Conservation (phyloP, 2,113 vertebrate genomes). For the Boleophthalmus pectinirostris region DNA sequence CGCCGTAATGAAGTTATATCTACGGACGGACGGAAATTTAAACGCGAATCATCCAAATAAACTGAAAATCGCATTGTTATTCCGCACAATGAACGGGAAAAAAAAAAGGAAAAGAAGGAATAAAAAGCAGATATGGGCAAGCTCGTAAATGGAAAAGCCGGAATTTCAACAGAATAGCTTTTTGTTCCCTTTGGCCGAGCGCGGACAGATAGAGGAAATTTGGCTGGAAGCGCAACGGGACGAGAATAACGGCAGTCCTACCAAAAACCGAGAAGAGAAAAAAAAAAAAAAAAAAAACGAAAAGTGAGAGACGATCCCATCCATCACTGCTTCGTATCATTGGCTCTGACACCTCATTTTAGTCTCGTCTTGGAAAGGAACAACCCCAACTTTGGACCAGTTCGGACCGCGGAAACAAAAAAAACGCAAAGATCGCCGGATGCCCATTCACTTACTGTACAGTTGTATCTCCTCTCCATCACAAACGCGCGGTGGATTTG, state of each 20-base stretch:
- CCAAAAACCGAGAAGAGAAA: slow-evolving; percentile 10
- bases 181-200: slow-evolving; percentile 58
- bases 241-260: slow-evolving; percentile 61
- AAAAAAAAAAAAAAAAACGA: slow-evolving; percentile 35
- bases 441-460: slow-evolving; percentile 62
- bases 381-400: slow-evolving; percentile 32
- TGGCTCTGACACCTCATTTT: slow-evolving; percentile 71
- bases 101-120: too few species aligned
- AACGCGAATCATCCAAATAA: slow-evolving; percentile 3
- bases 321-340: slow-evolving; percentile 71
- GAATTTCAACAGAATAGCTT: slow-evolving; percentile 54
- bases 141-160: slow-evolving; percentile 52
- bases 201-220: slow-evolving; percentile 54
- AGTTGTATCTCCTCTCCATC: slow-evolving; percentile 62
- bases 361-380: slow-evolving; percentile 51
- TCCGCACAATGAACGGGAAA: slow-evolving; percentile 32
- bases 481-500: slow-evolving; percentile 66
- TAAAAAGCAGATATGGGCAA: slow-evolving; percentile 9
- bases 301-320: slow-evolving; percentile 63
- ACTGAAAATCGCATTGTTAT: too few species aligned
- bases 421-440: slow-evolving; percentile 41
- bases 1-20: too few species aligned
- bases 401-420: slow-evolving; percentile 38
- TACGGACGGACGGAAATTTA: slow-evolving; percentile 38
- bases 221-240: slow-evolving; percentile 55